Conservation (phyloP, 2,797 vertebrate genomes). For the Cryptoprocta ferox region DNA sequence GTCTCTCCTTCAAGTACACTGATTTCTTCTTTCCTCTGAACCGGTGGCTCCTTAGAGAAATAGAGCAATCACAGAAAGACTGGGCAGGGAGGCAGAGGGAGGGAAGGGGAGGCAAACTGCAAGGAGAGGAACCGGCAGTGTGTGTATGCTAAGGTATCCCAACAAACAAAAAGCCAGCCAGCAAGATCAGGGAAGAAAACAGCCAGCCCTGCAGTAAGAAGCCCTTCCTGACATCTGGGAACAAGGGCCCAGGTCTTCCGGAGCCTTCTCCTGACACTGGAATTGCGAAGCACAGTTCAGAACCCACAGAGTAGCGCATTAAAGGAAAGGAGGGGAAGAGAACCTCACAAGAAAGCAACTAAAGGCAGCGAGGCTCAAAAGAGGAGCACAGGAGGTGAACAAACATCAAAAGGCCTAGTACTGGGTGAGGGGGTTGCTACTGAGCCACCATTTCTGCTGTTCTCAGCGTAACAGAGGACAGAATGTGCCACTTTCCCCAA, state of each 20-base stretch:
- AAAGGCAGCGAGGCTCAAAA: background rate
- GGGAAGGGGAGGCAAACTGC: background rate
- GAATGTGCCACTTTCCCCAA: background rate
- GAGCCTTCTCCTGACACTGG: background rate
- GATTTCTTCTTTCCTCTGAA: background rate
- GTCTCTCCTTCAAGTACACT: background rate
- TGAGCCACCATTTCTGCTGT: background rate
- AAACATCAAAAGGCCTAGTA: too few relatives aligned
- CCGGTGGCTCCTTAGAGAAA: background rate
- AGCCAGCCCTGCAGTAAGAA: background rate
- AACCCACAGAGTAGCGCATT: constrained; percentile 26
- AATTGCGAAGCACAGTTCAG: background rate
- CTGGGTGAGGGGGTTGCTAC: accelerated
- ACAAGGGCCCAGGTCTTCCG: background rate
- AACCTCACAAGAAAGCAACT: background rate
- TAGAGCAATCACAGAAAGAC: background rate
- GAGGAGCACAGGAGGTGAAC: background rate
- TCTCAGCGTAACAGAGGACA: background rate
- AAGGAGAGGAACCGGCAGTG: background rate
- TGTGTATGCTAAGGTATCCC: background rate
- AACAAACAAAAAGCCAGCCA: background rate
- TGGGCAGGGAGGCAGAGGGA: accelerated
- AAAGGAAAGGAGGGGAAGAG: background rate
- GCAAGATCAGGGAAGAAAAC: background rate
- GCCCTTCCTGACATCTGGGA: background rate